phyloP scores from a whole-genome alignment of 2,888 invertebrate genomes.

The Eustalomyia histrio region DNA sequence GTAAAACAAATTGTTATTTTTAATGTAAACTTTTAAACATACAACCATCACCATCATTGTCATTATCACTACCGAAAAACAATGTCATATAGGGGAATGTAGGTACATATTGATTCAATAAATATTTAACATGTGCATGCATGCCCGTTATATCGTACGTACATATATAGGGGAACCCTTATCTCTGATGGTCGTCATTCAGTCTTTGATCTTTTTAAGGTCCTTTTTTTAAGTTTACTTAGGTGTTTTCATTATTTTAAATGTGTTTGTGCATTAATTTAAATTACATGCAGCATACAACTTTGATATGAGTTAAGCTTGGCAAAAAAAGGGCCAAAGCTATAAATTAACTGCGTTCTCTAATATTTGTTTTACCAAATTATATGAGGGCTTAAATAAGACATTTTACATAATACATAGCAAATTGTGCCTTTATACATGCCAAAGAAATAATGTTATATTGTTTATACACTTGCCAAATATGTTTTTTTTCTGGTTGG shows the following conservation, averaged over 20 bases:
- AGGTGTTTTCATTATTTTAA: conserved; percentile 53
- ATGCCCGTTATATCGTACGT: background rate
- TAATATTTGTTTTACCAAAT: conserved; percentile 59
- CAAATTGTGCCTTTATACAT: conserved; percentile 45
- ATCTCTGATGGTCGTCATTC: conserved; percentile 42
- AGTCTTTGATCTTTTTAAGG: conserved; percentile 29
- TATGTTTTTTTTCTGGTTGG: background rate
- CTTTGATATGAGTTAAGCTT: no score
- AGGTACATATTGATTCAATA: conserved; percentile 32
- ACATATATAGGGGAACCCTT: conserved; percentile 23
- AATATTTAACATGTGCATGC: conserved; percentile 35
- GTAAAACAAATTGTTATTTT: background rate
- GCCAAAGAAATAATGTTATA: conserved; percentile 49
- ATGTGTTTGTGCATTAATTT: conserved; percentile 59
- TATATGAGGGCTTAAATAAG: conserved; percentile 61
- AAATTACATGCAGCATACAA: conserved; percentile 41
- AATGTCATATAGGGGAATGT: background rate
- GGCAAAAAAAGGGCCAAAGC: conserved; percentile 40
- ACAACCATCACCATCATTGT: background rate
- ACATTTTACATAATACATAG: conserved; percentile 60
- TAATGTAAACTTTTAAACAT: background rate
- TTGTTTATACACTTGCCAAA: conserved; percentile 44
- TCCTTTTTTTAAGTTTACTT: conserved; percentile 10
- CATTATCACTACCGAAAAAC: background rate
- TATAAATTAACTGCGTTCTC: conserved; percentile 45